Conservation (phyloP, 2,888 invertebrate genomes). For the Clivina fossor region DNA sequence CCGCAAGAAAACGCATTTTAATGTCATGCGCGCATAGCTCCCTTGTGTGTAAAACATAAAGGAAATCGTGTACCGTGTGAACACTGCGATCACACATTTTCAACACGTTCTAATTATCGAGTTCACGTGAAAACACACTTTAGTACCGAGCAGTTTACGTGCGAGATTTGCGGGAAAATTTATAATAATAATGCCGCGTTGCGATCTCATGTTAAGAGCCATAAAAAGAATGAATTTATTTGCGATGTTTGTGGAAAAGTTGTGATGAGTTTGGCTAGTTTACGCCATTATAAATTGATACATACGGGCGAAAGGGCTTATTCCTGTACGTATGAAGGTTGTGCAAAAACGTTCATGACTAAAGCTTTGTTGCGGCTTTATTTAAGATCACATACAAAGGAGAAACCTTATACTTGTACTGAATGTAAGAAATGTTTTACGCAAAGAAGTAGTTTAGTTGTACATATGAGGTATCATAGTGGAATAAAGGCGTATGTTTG, state of each 20-base stretch:
- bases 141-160: slow-evolving; percentile 37
- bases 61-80: too few relatives aligned
- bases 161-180: slow-evolving; percentile 40
- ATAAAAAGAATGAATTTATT: slow-evolving; percentile 1
- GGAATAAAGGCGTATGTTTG: slow-evolving; percentile 56
- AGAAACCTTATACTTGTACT: slow-evolving; percentile 53
- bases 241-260: slow-evolving; percentile 10
- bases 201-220: slow-evolving; percentile 16
- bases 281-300: slow-evolving; percentile 51
- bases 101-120: too few relatives aligned
- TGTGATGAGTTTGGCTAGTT: not conserved
- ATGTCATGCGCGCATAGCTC: too few relatives aligned
- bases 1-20: too few relatives aligned
- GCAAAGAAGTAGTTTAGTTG: slow-evolving; percentile 61
- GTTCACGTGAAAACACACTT: too few relatives aligned
- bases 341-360: slow-evolving; percentile 50
- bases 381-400: slow-evolving; percentile 58
- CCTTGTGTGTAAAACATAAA: slow-evolving; percentile 37
- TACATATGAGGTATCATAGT: slow-evolving; percentile 63
- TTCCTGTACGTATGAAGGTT: slow-evolving; percentile 51
- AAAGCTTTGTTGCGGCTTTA: slow-evolving; percentile 55
- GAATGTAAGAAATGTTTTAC: slow-evolving; percentile 59
- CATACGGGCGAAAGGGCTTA: slow-evolving; percentile 57
- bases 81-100: too few relatives aligned
- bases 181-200: slow-evolving; percentile 37